Evolutionary conservation across 2,113 vertebrate genomes (phyloP).

Genomic region (Recurvirostra avosetta): DNA sequence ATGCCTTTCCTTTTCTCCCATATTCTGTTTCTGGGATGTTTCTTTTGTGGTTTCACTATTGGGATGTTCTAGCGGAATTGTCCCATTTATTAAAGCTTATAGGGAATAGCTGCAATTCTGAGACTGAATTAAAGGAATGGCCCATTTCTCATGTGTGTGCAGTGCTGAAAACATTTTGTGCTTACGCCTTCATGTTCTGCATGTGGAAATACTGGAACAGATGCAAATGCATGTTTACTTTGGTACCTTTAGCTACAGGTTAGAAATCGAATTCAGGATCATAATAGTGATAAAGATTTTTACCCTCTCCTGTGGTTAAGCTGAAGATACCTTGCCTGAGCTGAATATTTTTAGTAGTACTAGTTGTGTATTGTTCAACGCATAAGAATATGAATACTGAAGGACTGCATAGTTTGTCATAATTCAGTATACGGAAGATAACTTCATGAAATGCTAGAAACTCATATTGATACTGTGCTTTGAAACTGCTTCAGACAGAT

Average conservation of each 20-base stretch:
- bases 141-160: not conserved
- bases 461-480: not conserved
- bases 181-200: not conserved
- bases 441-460: not conserved
- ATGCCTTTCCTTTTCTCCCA: not conserved
- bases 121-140: not conserved
- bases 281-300: not conserved
- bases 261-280: not conserved
- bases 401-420: not conserved
- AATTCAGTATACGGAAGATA: not conserved
- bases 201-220: not conserved
- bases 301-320: not conserved
- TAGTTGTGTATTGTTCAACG: not conserved
- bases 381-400: not conserved
- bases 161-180: not conserved
- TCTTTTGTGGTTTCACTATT: not conserved
- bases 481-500: not conserved
- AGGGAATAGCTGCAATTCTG: not conserved
- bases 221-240: not conserved
- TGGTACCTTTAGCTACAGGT: not conserved
- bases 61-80: not conserved
- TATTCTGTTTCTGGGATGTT: not conserved
- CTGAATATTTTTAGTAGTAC: not conserved
- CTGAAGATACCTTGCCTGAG: not conserved
- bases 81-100: not conserved